A percentile compares a stretch with the other conserved stretches of the same genome.
These are phyloP conservation scores for Bovichtus variegatus DNA, from an alignment of 2,797 vertebrate genomes.

Conservation along the genomic window DNA sequence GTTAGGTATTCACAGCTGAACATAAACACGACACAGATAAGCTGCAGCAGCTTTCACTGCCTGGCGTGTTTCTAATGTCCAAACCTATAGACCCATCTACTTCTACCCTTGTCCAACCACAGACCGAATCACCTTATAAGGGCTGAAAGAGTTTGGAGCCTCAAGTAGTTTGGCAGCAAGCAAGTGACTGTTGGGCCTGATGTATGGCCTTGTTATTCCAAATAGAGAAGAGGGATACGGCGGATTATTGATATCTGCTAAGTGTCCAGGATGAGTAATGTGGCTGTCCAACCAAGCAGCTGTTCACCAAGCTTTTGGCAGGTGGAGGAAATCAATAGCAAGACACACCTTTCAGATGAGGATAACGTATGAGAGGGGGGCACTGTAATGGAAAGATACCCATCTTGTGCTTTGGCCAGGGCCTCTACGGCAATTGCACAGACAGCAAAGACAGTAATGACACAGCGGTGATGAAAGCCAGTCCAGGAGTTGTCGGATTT, in stretches of 20 bases:
- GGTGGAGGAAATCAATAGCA: slow-evolving; percentile 72
- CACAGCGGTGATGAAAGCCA: slow-evolving; percentile 54
- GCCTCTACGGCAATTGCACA: slow-evolving; percentile 41
- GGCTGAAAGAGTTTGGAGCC: slow-evolving; percentile 38
- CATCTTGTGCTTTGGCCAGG: slow-evolving; percentile 41
- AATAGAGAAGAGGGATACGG: slow-evolving; percentile 68
- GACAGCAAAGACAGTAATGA: slow-evolving; percentile 27
- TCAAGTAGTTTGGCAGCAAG: slow-evolving; percentile 42
- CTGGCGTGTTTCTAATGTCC: slow-evolving; percentile 16
- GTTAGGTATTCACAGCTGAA: slow-evolving; percentile 38
- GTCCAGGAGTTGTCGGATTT: slow-evolving; percentile 31
- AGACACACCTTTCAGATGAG: slow-evolving; percentile 68
- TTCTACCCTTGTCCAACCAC: slow-evolving; percentile 27
- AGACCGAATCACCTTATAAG: slow-evolving; percentile 62
- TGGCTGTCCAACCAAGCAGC: slow-evolving; percentile 56
- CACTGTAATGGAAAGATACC: slow-evolving; percentile 64
- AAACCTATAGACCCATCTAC: slow-evolving; percentile 51
- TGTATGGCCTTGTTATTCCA: slow-evolving; percentile 75
- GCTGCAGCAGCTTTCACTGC: slow-evolving; percentile 12
- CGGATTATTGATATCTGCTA: slow-evolving; percentile 77
- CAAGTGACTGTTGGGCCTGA: slow-evolving; percentile 58
- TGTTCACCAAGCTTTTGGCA: slow-evolving; percentile 71
- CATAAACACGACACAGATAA: slow-evolving; percentile 35
- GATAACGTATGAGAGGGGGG: slow-evolving; percentile 56
- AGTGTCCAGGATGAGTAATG: slow-evolving; percentile 72